These are phyloP conservation scores for Darevskia nairensis DNA, from an alignment of 2,797 vertebrate species.

Conservation along the genomic window DNA sequence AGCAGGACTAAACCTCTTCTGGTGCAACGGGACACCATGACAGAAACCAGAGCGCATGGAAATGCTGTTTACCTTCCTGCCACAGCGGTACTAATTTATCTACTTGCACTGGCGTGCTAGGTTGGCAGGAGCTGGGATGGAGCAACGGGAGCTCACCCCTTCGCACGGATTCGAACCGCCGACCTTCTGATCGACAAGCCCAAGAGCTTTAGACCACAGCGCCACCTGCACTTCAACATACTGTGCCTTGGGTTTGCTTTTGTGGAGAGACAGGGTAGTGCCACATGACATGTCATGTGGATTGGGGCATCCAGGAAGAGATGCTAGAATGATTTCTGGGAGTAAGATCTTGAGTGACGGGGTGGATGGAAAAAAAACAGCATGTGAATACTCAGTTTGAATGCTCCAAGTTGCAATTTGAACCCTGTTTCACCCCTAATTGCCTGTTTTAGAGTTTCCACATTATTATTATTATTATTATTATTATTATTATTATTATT, in stretches of 20 bases:
- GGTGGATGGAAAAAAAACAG: not conserved
- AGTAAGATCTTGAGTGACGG: not conserved
- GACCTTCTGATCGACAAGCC: no score
- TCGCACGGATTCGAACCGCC: no score
- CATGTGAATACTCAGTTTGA: not conserved
- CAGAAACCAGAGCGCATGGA: no score
- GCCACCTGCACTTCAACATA: not conserved
- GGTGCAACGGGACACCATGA: no score
- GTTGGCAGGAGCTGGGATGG: no score
- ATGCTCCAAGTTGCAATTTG: not conserved
- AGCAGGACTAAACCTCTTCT: no score
- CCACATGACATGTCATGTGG: not conserved
- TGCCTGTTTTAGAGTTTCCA: not conserved
- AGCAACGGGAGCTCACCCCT: no score
- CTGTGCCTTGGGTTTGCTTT: not conserved
- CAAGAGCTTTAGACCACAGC: no score
- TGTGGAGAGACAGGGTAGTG: not conserved
- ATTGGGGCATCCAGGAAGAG: not conserved
- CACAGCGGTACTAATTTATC: no score
- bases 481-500: fast-evolving
- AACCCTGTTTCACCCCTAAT: not conserved
- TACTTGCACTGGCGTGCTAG: no score
- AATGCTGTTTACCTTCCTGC: no score
- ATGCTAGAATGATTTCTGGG: not conserved
- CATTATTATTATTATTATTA: not conserved